Conservation (phyloP, 2,113 vertebrate genomes). For the Hepsetus odoe region DNA sequence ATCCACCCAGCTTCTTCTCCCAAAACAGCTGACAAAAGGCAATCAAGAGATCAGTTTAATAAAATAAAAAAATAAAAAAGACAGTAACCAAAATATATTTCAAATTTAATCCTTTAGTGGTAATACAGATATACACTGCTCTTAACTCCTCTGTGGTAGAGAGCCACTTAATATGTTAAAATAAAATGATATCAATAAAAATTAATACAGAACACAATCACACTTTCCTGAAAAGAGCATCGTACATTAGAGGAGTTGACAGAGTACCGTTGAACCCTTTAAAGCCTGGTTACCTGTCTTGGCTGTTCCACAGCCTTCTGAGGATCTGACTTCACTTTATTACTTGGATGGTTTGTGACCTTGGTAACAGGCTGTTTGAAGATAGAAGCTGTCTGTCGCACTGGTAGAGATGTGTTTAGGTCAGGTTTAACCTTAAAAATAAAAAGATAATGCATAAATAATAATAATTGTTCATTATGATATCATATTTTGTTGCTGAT, state of each 20-base stretch:
- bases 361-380: constrained; percentile 98
- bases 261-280: neutral
- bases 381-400: constrained; percentile 94
- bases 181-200: no score
- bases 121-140: no score
- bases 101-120: no score
- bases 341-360: constrained; percentile 97
- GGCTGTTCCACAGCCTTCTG: constrained; percentile 96
- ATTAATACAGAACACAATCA: no score
- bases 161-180: no score
- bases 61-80: no score
- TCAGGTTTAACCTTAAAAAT: constrained; percentile 86
- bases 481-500: no score
- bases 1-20: constrained; percentile 93
- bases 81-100: no score
- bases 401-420: constrained; percentile 92
- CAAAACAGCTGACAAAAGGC: constrained; percentile 85
- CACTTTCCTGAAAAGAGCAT: no score
- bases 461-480: neutral
- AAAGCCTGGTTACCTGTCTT: constrained; percentile 79
- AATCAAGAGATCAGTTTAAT: neutral
- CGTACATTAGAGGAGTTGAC: no score
- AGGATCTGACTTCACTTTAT: constrained; percentile 94
- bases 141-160: no score
- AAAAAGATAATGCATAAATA: constrained; percentile 1